Evolutionary conservation across 2,888 invertebrate species (phyloP), one percentile per base, ranked within the genome.

Genomic region (Lapara coniferarum): DNA sequence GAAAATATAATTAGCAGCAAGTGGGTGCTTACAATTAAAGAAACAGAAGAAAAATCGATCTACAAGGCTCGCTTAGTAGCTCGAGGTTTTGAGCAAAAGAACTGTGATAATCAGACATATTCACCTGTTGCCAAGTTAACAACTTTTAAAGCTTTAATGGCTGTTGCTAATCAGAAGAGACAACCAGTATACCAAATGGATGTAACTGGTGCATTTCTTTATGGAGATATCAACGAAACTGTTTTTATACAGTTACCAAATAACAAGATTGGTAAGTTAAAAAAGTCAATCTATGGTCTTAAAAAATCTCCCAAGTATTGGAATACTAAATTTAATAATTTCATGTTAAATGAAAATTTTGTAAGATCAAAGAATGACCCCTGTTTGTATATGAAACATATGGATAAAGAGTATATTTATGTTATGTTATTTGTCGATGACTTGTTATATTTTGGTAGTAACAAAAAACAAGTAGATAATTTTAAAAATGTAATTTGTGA

Each of bases 1-100:
- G 52, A 52, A 52, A 52, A 52, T 52, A 52, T 52, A 52, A 52
- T 52, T 52, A 37, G 52, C 52, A 52, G 52, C 52, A 52, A 52
- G 52, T 52, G 52, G 52, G 52, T 52, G n/a, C 7, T 52, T 52
- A 52, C 14, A 52, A 52, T 52, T 1, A 52, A 52, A 52, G 52
- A n/a, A 52, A n/a, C n/a, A 2, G 52, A 52, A 52, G 52, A 51
- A n/a, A 55, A 55, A 55, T 10, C 16, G 19, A 19, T 55, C 16
- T 16, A 55, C 16, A 55, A 55, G 10, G 53, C 16, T 16, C 16
- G 53, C 16, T 19, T 55, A 55, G 53, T 55, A 55, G 53, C 53
- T 16, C 53, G 53, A 16, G 53, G 53, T 7, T 55, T 55, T 3
- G 53, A 55, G 16, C 53, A 19, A 19, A 55, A 55, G 53, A 55